A percentile compares a stretch with the other conserved stretches of the same genome.
These are phyloP conservation scores for Psittacula derbiana DNA, from an alignment of 2,797 vertebrate species.

Conservation along the genomic window DNA sequence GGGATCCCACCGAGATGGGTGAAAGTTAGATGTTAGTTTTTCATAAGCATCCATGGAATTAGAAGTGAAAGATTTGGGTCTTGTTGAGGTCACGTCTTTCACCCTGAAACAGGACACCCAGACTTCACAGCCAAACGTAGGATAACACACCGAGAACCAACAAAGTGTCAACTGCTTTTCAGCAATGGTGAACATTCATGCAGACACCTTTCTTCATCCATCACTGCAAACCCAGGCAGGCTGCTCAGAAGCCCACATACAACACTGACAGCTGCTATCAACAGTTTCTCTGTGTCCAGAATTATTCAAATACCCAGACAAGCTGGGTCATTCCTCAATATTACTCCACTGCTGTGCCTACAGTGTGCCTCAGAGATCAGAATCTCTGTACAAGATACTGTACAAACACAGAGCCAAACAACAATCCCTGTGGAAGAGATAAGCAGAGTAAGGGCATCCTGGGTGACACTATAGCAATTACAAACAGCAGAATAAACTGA, in stretches of 20 bases:
- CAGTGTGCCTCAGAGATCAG: background rate
- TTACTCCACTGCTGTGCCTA: background rate
- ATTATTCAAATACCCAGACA: background rate
- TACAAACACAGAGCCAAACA: background rate
- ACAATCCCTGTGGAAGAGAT: background rate
- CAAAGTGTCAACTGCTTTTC: background rate
- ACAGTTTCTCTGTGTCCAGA: background rate
- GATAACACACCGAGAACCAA: background rate
- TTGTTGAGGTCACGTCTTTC: background rate
- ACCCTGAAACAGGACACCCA: background rate
- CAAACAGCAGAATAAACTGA: background rate
- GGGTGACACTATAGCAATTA: background rate
- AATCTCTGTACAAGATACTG: background rate
- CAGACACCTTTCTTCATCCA: background rate
- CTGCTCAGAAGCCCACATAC: background rate
- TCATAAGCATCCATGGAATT: background rate
- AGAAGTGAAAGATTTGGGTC: background rate
- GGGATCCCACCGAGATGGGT: too few relatives aligned
- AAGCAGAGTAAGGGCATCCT: background rate
- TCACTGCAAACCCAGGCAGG: background rate
- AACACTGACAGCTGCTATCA: background rate
- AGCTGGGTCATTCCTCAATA: background rate
- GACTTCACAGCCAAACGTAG: rapidly evolving
- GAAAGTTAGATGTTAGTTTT: background rate
- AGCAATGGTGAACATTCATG: background rate